A percentile compares a stretch with the other conserved stretches of the same genome.
Conservation (phyloP, 35 echinoderm and acorn worm species). For the Amphiura filiformis region DNA sequence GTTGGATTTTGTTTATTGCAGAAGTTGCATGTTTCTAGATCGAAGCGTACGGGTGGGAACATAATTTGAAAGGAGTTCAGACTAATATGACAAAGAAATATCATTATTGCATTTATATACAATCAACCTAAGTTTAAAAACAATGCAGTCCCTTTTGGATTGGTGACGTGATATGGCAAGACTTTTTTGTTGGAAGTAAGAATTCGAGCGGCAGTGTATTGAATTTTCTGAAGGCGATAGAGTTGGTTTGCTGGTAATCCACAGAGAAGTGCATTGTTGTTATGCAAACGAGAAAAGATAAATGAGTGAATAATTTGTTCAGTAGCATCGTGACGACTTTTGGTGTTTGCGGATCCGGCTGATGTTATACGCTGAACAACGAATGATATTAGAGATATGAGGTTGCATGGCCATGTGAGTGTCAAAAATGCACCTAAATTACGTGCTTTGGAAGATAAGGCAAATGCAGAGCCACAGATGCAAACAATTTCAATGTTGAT, state of each 20-base stretch:
- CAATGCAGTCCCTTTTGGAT: conserved; percentile 36
- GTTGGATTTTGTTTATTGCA: neutral
- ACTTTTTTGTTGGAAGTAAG: conserved; percentile 35
- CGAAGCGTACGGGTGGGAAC: neutral
- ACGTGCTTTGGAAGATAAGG: too few relatives aligned
- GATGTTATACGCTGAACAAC: too few relatives aligned
- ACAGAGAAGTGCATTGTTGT: conserved; percentile 41
- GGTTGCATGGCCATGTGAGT: too few relatives aligned
- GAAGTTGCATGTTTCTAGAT: neutral
- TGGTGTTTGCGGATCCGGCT: too few relatives aligned
- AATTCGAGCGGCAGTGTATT: conserved; percentile 51
- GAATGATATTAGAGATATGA: too few relatives aligned
- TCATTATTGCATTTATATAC: neutral
- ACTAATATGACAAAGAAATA: neutral
- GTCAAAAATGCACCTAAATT: too few relatives aligned
- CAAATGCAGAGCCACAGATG: too few relatives aligned
- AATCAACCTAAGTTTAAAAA: conserved; percentile 8
- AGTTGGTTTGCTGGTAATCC: conserved; percentile 42
- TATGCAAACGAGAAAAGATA: conserved; percentile 50
- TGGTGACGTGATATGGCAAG: conserved; percentile 26
- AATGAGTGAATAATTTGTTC: conserved; percentile 50
- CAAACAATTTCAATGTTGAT: too few relatives aligned
- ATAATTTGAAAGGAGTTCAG: neutral
- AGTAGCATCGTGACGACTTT: neutral
- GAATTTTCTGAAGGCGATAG: conserved; percentile 41